These are phyloP conservation scores for Emydoidea blandingii DNA, from an alignment of 2,797 vertebrate genomes.

Conservation along the genomic window DNA sequence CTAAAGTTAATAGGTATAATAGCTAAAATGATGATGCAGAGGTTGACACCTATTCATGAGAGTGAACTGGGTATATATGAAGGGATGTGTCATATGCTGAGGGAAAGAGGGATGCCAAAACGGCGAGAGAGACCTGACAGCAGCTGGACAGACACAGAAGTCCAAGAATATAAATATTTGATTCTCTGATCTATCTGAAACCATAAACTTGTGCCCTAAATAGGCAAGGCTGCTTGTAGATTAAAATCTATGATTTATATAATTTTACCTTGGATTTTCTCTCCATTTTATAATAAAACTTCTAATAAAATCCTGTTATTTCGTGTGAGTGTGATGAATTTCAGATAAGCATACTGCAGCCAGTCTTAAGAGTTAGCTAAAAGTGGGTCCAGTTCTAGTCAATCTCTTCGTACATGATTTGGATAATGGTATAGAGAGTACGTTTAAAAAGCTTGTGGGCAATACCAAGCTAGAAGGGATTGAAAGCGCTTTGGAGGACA, in stretches of 20 bases:
- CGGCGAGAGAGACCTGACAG: neutral
- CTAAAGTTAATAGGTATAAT: neutral
- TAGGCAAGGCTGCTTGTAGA: neutral
- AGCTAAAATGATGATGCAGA: neutral
- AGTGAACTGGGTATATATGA: accelerated
- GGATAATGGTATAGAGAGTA: too few species aligned
- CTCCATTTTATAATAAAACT: neutral
- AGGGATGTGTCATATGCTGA: neutral
- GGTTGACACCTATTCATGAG: neutral
- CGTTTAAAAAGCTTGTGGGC: too few species aligned
- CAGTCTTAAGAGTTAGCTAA: neutral
- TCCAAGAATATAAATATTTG: neutral
- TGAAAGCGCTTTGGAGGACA: neutral
- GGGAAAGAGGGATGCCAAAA: neutral
- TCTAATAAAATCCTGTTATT: neutral
- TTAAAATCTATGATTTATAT: neutral
- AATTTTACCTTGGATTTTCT: neutral
- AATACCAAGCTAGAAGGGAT: too few species aligned
- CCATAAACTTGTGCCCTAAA: neutral
- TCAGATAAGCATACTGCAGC: neutral
- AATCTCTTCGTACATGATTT: neutral
- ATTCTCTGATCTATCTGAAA: neutral
- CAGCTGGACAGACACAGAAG: neutral
- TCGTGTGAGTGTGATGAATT: neutral
- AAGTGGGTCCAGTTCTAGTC: neutral